A percentile compares a stretch with the other conserved stretches of the same genome.
phyloP scores from a whole-genome alignment of 2,888 invertebrate species.

The Cremastinae sp. region DNA sequence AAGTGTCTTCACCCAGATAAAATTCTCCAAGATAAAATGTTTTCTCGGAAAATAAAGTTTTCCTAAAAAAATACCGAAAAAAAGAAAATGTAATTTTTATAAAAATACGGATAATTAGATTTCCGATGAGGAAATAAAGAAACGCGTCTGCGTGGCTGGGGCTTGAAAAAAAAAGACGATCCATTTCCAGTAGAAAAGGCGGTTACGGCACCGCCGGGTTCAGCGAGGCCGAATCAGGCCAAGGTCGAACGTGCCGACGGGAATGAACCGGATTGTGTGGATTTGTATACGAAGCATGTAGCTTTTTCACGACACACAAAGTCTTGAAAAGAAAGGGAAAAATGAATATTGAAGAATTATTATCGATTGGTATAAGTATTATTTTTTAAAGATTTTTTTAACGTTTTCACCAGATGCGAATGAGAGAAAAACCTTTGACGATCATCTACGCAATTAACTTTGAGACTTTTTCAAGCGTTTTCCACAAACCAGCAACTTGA shows the following conservation, averaged over 20 bases:
- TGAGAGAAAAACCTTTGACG: conserved; percentile 5
- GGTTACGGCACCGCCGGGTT: conserved; percentile 43
- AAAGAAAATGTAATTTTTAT: conserved; percentile 10
- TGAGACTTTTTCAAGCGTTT: conserved; percentile 27
- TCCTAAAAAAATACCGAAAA: too few species aligned
- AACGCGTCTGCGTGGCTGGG: too few species aligned
- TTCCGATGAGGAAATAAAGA: too few species aligned
- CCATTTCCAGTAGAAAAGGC: conserved; percentile 20
- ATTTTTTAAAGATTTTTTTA: too few species aligned
- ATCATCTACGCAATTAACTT: conserved; percentile 21
- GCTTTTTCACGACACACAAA: neutral
- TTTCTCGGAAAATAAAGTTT: too few species aligned
- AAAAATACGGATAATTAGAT: neutral
- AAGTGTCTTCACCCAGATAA: too few species aligned
- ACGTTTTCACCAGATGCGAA: too few species aligned
- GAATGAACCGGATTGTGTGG: conserved; percentile 29
- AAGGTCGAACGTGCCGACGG: conserved; percentile 58
- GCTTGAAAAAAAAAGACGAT: conserved; percentile 5
- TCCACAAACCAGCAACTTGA: conserved; percentile 31
- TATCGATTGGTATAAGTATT: too few species aligned
- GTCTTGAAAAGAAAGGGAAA: neutral
- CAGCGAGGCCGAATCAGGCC: conserved; percentile 38
- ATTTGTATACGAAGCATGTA: conserved; percentile 9
- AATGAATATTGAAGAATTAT: too few species aligned
- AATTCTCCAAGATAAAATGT: too few species aligned